Conservation (phyloP, 2,113 vertebrate species). For the Tyrannus savana region DNA sequence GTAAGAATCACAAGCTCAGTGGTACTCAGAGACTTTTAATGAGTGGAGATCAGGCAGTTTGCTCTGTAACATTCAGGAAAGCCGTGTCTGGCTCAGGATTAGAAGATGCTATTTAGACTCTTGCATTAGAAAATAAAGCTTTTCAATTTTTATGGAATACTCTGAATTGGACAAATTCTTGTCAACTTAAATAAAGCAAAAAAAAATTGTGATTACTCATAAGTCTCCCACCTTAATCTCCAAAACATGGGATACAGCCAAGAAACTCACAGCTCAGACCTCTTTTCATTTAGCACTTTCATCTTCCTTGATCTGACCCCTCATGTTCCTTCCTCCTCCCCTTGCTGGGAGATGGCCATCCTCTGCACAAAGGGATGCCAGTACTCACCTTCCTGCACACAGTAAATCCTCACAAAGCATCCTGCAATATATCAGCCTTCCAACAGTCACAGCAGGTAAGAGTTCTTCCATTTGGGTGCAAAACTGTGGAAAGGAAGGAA, state of each 20-base stretch:
- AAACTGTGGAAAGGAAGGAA: conserved; percentile 18
- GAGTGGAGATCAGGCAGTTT: background rate
- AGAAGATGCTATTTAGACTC: background rate
- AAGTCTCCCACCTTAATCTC: background rate
- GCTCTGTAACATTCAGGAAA: background rate
- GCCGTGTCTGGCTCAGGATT: background rate
- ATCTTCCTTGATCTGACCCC: background rate
- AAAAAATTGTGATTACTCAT: background rate
- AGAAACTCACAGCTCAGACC: background rate
- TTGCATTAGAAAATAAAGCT: background rate
- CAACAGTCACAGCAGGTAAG: background rate
- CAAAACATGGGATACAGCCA: background rate
- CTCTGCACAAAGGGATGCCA: background rate
- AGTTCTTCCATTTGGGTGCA: background rate
- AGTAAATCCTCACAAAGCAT: conserved; percentile 14
- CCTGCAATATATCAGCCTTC: background rate
- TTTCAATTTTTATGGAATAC: background rate
- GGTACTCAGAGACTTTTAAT: background rate
- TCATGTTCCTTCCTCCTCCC: background rate
- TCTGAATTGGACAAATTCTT: background rate
- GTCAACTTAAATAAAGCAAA: background rate
- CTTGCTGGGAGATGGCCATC: background rate
- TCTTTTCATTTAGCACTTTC: background rate
- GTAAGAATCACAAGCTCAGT: background rate
- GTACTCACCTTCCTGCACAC: background rate